Evolutionary conservation across 2,113 vertebrate species (phyloP).

Genomic region (Xyrauchen texanus): DNA sequence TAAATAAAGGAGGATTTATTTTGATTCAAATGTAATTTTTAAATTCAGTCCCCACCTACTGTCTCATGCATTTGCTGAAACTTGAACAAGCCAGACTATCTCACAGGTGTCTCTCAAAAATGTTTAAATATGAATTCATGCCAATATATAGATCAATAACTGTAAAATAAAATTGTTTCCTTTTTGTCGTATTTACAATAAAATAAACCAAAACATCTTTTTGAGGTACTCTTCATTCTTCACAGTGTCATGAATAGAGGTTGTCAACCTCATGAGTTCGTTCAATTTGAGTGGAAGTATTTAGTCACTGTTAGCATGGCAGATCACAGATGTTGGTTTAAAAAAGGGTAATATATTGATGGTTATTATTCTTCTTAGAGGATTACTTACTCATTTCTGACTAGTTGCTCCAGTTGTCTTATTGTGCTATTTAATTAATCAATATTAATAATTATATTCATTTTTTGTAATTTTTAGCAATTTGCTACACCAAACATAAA

Average conservation of each 20-base stretch:
- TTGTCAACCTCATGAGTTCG: too few species aligned
- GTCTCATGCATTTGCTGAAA: slow-evolving; percentile 57
- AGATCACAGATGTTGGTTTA: too few species aligned
- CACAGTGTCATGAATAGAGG: neutral
- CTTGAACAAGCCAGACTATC: slow-evolving; percentile 53
- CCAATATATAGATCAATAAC: slow-evolving; percentile 63
- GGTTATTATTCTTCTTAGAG: too few species aligned
- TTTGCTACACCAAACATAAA: too few species aligned
- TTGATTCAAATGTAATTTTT: slow-evolving; percentile 24
- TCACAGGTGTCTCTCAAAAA: slow-evolving; percentile 54
- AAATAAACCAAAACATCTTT: slow-evolving; percentile 58
- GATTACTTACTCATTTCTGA: too few species aligned
- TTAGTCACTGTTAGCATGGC: too few species aligned
- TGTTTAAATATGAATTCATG: slow-evolving; percentile 60
- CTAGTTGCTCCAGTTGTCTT: too few species aligned
- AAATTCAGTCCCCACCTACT: slow-evolving; percentile 50
- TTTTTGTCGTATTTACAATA: slow-evolving; percentile 69
- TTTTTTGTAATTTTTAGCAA: too few species aligned
- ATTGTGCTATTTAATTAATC: too few species aligned
- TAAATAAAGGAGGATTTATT: slow-evolving; percentile 39
- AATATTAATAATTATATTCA: too few species aligned
- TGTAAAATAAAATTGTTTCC: slow-evolving; percentile 67
- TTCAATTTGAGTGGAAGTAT: too few species aligned
- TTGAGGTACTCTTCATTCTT: slow-evolving; percentile 12
- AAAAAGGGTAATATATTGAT: too few species aligned